Evolutionary conservation across 2,888 invertebrate species (phyloP), one percentile per base, ranked within the genome.

Genomic region (Nymphalis polychloros): DNA sequence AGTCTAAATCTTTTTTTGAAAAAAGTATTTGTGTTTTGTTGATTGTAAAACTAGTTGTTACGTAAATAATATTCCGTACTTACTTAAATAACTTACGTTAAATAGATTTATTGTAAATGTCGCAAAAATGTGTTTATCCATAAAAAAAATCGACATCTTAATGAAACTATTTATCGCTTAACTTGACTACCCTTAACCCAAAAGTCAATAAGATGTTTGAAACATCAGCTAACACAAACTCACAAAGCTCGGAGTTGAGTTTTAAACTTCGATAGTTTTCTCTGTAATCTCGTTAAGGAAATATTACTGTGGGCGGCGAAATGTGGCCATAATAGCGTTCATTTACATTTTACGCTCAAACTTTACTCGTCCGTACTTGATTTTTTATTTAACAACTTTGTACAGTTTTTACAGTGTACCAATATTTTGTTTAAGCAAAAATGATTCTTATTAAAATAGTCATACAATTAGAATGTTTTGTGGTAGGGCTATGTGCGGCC

Each of bases 181-280:
- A 23, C 19, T 23, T 27, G 7, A 49, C 13, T 7, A 53, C 17
- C 20, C 5, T 27, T 27, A 50, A 53, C 53, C 19, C 8, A 41
- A 57, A 57, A 41, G 41, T 35, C 41, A 10, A 13, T 49, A 49
- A 49, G 19, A 64, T 55, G 31, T 55, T 27, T 48, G 52, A 59
- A 65, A 55, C 59, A 48, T 55, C 64, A 53, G 48, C 20, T 16
- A 49, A 57, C 62, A 46, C 59, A n/a, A 48, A 59, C 49, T 67
- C 27, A 57, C 52, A 19, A 60, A 65, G 59, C 49, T 60, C 20
- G 46, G 49, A 50, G 66, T 61, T 46, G 59, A 60, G 64, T 68
- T 68, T 60, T 55, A 8, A 64, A 64, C 64, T 64, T 68, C 35
- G 46, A 63, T 60, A 59, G 68, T 63, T 68, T 63, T 64, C 41